Base-by-base conservation (phyloP, 2,113 vertebrate genomes). In the Syrrhaptes paradoxus region DNA sequence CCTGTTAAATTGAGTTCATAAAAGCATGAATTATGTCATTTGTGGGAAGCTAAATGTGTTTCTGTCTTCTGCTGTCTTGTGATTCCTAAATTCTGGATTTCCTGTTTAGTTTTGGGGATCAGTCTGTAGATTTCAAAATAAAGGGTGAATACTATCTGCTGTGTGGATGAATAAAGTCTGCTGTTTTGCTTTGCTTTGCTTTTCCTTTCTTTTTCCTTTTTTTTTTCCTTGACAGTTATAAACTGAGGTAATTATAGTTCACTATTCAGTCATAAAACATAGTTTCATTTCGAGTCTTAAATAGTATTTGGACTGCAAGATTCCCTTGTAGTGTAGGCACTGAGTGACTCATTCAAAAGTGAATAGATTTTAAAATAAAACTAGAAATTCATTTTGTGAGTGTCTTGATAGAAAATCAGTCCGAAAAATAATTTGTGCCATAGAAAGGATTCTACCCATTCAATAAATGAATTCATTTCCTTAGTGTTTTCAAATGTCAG, bases 281-380 rank as follows among this genome's bases (percentile, higher is more conserved):
- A 57, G 94, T 91, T 97, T 93, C 76, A 89, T 96, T 95, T 97
- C 4, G 2, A 89, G 36, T 78, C 66, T 87, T 94, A 90, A 95
- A 92, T 87, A 96, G 85, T 96, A 85, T 96, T 97, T 95, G 78
- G 82, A 95, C 91, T 94, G 89, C n/a, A 96, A 93, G 48, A 87
- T 91, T 94, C 65, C 77, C 49, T 91, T 91, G 82, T 91, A 41
- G 65, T 91, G 80, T 92, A 85, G 87, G 77, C 70, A 90, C 34
- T 65, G 83, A 89, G 55, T 95, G 96, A 97, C 77, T 95, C 94
- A 95, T 92, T 94, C 73, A 87, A 85, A 96, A 95, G n/a, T 85
- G 81, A 95, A 96, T 87, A 76, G 89, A 87, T 91, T 95, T 97
- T 89, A 87, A 89, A 95, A 95, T 94, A 94, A 95, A 95, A 68